Evolutionary conservation across 92 coral and sea anemone genomes (phyloP), one percentile per base, ranked within the genome.

Genomic region (Virgularia gustaviana): DNA sequence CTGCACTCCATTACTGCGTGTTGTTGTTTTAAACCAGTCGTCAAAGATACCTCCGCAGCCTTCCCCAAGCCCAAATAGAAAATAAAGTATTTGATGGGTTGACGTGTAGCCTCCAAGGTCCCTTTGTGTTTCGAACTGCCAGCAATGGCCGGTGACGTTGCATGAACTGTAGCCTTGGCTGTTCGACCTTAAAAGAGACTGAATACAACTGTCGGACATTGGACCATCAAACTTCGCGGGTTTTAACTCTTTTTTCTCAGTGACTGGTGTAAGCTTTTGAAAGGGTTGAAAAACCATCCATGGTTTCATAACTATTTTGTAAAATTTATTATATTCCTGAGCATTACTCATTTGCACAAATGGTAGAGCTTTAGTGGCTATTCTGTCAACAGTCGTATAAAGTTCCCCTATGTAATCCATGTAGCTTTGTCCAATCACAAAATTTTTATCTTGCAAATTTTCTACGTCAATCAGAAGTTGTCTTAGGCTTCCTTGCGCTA

Each of bases 61-160:
- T 32, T 49, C 45, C 10, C 75, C 31, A 29, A 68, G n/a, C 13
- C 75, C 75, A 33, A 68, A 68, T 22, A 68, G 75, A 31, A 68
- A 68, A 51, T 68, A 68, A 19, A 68, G 60, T 1, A 68, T 54
- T 68, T 68, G 75, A 68, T 68, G 75, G 47, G 75, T 68, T 30
- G 75, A 61, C 7, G 75, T 49, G 51, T 68, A 68, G 41, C 75
- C 75, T 20, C 51, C 75, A 15, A 49, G 43, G 16, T 68, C 11
- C n/a, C 25, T 68, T 61, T 68, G 75, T 37, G 47, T 68, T 33
- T 68, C 75, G 24, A 49, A 68, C 10, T 49, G 28, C 75, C 75
- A 68, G 35, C 75, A 68, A 32, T 18, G 35, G 23, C 51, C 60
- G 6, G 75, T 68, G 20, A 68, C 36, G 61, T 68, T 68, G 33